Evolutionary conservation across 1,140 invertebrate species (phyloP).

Genomic region (Drosophila ironensis): DNA sequence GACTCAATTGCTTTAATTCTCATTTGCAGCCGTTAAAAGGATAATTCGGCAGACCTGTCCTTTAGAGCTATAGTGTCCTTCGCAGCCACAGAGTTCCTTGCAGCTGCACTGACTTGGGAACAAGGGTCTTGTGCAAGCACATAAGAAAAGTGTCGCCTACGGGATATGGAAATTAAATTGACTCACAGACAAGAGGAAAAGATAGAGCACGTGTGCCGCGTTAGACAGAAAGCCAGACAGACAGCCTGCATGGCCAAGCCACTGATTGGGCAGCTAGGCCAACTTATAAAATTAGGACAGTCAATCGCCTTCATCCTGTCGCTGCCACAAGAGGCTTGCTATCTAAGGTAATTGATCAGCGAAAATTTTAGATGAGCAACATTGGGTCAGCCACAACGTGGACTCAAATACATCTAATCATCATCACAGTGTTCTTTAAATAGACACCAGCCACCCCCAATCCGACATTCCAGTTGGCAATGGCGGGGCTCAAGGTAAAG

Average conservation of each 20-base stretch:
- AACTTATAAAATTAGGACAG: conserved; percentile 55
- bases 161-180: conserved; percentile 50
- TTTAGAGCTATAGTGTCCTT: too few species aligned
- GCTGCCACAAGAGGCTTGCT: neutral
- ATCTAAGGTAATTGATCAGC: conserved; percentile 66
- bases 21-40: too few species aligned
- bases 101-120: conserved; percentile 57
- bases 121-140: conserved; percentile 43
- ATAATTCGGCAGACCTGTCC: too few species aligned
- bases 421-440: conserved; percentile 45
- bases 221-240: conserved; percentile 39
- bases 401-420: conserved; percentile 49
- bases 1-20: too few species aligned
- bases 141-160: conserved; percentile 53
- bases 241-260: conserved; percentile 7
- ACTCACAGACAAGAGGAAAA: conserved; percentile 30
- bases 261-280: conserved; percentile 1
- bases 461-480: neutral
- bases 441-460: conserved; percentile 21
- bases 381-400: conserved; percentile 21
- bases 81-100: too few species aligned
- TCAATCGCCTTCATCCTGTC: conserved; percentile 26
- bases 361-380: conserved; percentile 38
- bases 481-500: neutral
- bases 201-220: conserved; percentile 64